These are phyloP conservation scores for Piaya cayana DNA, from an alignment of 2,113 vertebrate species.

Conservation along the genomic window DNA sequence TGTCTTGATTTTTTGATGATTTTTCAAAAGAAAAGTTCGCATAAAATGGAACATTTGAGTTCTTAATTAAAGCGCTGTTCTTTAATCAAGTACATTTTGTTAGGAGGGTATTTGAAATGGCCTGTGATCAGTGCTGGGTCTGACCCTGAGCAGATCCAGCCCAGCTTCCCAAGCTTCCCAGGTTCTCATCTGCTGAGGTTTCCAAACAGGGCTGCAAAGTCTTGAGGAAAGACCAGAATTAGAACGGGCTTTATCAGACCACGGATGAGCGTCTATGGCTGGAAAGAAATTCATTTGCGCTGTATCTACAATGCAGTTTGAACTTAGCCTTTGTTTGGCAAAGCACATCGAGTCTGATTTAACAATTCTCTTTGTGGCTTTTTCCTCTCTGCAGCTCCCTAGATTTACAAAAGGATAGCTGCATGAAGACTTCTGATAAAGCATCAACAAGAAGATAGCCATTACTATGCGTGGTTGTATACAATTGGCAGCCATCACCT, in stretches of 20 bases:
- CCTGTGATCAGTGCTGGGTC: not conserved
- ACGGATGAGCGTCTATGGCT: not conserved
- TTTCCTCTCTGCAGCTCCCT: conserved; percentile 44
- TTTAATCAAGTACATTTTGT: not conserved
- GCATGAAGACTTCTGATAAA: conserved; percentile 37
- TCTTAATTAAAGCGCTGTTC: conserved; percentile 15
- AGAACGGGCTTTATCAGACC: conserved; percentile 37
- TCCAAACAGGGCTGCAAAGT: not conserved
- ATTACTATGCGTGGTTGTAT: not conserved
- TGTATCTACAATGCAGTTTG: conserved; percentile 65
- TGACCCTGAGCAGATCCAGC: not conserved
- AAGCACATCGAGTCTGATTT: conserved; percentile 59
- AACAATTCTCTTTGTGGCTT: conserved; percentile 68
- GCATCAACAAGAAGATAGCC: not conserved
- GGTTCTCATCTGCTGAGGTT: conserved; percentile 34
- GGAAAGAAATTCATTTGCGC: conserved; percentile 43
- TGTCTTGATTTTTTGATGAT: not conserved
- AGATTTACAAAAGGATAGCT: conserved; percentile 59
- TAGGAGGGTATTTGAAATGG: not conserved
- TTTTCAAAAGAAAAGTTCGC: conserved; percentile 22
- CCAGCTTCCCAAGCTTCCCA: conserved; percentile 61
- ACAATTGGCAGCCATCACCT: not conserved
- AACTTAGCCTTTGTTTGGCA: conserved; percentile 64
- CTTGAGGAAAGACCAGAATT: conserved; percentile 17
- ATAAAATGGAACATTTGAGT: not conserved